Percentiles rank a stretch among this genome's conserved stretches.
phyloP scores from a whole-genome alignment of 2,113 vertebrate species.

The Peromyscus californicus region DNA sequence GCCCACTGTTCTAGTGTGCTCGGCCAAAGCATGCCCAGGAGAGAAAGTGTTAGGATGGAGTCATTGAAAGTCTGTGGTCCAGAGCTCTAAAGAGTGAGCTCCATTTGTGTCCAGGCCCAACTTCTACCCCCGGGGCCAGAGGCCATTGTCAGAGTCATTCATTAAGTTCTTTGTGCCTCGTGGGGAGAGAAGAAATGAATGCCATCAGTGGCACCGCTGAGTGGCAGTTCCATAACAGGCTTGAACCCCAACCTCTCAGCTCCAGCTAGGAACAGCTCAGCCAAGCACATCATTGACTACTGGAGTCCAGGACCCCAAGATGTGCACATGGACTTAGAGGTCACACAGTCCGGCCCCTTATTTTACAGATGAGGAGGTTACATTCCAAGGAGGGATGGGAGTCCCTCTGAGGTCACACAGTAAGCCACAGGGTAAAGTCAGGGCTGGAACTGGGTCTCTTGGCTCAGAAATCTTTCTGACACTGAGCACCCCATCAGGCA shows the following conservation, averaged over 20 bases:
- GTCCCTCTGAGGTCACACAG: conserved; percentile 47
- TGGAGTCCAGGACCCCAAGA: conserved; percentile 64
- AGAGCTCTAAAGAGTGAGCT: not conserved
- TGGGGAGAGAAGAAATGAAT: conserved; percentile 74
- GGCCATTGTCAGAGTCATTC: conserved; percentile 60
- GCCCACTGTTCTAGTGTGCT: not conserved
- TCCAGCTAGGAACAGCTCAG: conserved; percentile 64
- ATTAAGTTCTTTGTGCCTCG: conserved; percentile 50
- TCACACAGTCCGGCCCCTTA: conserved; percentile 66
- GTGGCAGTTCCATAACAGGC: conserved; percentile 80
- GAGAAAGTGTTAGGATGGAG: not conserved
- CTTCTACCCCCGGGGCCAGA: not conserved
- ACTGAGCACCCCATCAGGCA: not conserved
- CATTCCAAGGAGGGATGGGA: conserved; percentile 66
- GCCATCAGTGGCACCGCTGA: conserved; percentile 69
- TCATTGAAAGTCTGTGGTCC: not conserved
- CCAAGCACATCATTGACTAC: conserved; percentile 79
- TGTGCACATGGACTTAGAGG: conserved; percentile 24
- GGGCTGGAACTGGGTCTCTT: conserved; percentile 55
- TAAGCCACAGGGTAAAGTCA: conserved; percentile 6
- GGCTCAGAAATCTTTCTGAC: conserved; percentile 40
- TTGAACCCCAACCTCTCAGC: conserved; percentile 74
- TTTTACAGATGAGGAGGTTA: conserved; percentile 82
- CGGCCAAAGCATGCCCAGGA: not conserved
- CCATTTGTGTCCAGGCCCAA: conserved; percentile 50